phyloP scores from a whole-genome alignment of 37 sponge, comb jelly and placozoan genomes.

The Beroe forskalii region DNA sequence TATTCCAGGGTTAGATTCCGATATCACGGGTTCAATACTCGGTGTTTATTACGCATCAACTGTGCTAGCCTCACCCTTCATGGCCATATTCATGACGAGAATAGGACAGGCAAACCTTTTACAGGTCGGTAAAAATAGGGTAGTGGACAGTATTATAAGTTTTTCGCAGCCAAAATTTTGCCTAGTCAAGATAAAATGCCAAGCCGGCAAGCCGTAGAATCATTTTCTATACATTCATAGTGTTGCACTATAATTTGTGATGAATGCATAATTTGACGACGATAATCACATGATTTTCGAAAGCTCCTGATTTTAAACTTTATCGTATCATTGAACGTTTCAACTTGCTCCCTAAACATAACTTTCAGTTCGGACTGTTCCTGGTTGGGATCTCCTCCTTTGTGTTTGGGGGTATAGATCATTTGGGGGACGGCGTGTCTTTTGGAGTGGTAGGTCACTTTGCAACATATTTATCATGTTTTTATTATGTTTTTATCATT shows the following conservation, averaged over 20 bases:
- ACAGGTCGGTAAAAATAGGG: conserved; percentile 12
- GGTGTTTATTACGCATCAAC: conserved; percentile 59
- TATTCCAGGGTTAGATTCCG: conserved; percentile 33
- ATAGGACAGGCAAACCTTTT: conserved; percentile 31
- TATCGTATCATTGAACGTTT: too few species aligned
- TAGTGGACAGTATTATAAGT: too few species aligned
- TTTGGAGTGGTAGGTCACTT: conserved; percentile 52
- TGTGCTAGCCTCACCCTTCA: conserved; percentile 38
- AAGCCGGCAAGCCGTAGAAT: too few species aligned
- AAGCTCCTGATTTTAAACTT: too few species aligned
- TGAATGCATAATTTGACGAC: too few species aligned
- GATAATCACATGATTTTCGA: too few species aligned
- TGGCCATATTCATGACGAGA: conserved; percentile 44
- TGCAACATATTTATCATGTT: too few species aligned
- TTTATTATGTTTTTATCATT: too few species aligned
- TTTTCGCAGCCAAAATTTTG: too few species aligned
- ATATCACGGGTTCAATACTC: conserved; percentile 21
- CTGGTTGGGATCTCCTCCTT: conserved; percentile 19
- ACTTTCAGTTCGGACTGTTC: conserved; percentile 41
- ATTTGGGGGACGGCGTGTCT: not conserved
- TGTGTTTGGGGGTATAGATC: conserved; percentile 43
- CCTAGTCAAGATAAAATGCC: too few species aligned
- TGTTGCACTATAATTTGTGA: not conserved
- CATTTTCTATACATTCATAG: not conserved
- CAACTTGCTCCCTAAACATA: too few species aligned